A percentile compares a stretch with the other conserved stretches of the same genome.
phyloP scores from a whole-genome alignment of 2,888 invertebrate species.

The Hermaeophaga mercurialis region DNA sequence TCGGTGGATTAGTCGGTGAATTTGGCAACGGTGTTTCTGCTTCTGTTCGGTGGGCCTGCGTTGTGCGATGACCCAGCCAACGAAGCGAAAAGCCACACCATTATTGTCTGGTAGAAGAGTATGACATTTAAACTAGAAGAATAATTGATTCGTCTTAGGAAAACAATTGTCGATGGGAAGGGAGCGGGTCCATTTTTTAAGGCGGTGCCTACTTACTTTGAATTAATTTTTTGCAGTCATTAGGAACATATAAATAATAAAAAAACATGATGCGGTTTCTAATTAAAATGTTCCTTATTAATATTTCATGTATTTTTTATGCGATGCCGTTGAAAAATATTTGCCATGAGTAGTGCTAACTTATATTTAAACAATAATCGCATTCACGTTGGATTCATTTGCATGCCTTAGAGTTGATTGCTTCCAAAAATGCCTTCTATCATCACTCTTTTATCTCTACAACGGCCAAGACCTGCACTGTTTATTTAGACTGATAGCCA shows the following conservation, averaged over 20 bases:
- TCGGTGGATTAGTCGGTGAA: neutral
- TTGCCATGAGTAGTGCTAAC: neutral
- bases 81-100: slow-evolving; percentile 45
- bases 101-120: slow-evolving; percentile 46
- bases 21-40: neutral
- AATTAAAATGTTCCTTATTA: too few species aligned
- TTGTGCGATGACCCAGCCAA: slow-evolving; percentile 44
- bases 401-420: slow-evolving; percentile 16
- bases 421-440: slow-evolving; percentile 24
- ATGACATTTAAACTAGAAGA: slow-evolving; percentile 37
- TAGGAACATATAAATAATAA: too few species aligned
- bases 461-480: slow-evolving; percentile 5
- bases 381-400: slow-evolving; percentile 9
- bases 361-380: slow-evolving; percentile 2
- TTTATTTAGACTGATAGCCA: slow-evolving; percentile 12
- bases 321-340: too few species aligned
- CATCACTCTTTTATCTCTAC: slow-evolving; percentile 24
- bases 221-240: too few species aligned
- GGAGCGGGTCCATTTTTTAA: slow-evolving; percentile 8
- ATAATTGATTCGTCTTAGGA: slow-evolving; percentile 40
- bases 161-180: slow-evolving; percentile 7
- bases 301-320: too few species aligned
- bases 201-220: too few species aligned
- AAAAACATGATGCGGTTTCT: too few species aligned
- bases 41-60: slow-evolving; percentile 7